Conservation (phyloP, 2,888 invertebrate species). For the Phytoseiulus persimilis region DNA sequence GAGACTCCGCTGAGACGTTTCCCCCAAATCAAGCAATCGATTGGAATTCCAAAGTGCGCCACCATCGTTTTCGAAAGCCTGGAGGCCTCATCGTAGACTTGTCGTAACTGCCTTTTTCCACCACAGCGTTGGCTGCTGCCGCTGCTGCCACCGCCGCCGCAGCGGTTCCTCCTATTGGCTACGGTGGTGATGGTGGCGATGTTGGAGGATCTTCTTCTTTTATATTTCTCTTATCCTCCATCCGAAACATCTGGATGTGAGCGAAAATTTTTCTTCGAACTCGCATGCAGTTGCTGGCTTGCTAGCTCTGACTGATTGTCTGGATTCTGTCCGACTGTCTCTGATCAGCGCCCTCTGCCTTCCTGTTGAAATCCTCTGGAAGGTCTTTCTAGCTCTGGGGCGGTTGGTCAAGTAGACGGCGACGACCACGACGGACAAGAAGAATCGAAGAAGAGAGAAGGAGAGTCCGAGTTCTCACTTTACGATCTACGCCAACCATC, state of each 20-base stretch:
- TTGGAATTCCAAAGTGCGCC: not conserved
- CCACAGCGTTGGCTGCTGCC: not conserved
- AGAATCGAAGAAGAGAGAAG: not conserved
- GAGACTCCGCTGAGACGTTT: not conserved
- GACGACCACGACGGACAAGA: not conserved
- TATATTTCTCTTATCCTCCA: not conserved
- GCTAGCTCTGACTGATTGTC: not conserved
- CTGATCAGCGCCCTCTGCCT: not conserved
- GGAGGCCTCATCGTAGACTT: not conserved
- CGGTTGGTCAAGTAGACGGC: not conserved
- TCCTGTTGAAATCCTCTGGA: not conserved
- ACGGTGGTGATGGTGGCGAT: too few species aligned
- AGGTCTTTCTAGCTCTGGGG: not conserved
- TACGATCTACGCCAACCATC: not conserved
- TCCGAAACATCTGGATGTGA: not conserved
- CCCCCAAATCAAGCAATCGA: not conserved
- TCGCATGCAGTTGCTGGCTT: not conserved
- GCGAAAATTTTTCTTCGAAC: not conserved
- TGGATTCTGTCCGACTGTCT: not conserved
- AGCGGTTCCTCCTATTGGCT: not conserved
- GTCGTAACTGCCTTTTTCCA: conserved; percentile 5
- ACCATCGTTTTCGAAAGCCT: not conserved
- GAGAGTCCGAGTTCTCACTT: not conserved
- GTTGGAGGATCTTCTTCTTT: not conserved
- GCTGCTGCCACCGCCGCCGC: not conserved